Conservation (phyloP, 2,797 vertebrate genomes). For the Molossus alvarezi region DNA sequence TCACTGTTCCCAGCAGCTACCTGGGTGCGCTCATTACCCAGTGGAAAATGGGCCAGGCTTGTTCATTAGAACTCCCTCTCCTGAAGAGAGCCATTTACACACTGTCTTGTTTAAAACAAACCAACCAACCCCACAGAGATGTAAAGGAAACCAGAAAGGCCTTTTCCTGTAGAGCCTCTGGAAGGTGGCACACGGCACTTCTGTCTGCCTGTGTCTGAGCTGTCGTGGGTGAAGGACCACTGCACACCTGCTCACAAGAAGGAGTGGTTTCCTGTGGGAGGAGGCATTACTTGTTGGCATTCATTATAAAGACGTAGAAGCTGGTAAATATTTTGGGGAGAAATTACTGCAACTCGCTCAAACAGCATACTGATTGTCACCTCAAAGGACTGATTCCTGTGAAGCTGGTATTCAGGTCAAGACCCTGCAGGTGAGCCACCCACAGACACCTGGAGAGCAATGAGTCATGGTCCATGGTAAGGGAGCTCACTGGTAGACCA, state of each 20-base stretch:
- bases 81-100: conserved; percentile 83
- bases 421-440: background rate
- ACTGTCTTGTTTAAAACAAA: conserved; percentile 76
- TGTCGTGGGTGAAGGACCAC: background rate
- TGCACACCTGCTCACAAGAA: conserved; percentile 51
- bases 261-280: conserved; percentile 11
- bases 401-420: background rate
- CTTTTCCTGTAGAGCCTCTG: conserved; percentile 68
- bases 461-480: fast-evolving
- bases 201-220: conserved; percentile 61
- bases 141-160: conserved; percentile 71
- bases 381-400: background rate
- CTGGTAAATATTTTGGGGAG: conserved; percentile 60
- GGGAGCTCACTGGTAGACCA: background rate
- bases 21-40: conserved; percentile 78
- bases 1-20: conserved; percentile 83
- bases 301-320: conserved; percentile 68
- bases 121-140: conserved; percentile 66
- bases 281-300: conserved; percentile 13
- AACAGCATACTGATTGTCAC: conserved; percentile 24
- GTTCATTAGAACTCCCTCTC: conserved; percentile 83
- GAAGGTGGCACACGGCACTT: background rate
- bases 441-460: background rate
- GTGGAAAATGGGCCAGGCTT: conserved; percentile 83
- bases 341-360: conserved; percentile 4